These are phyloP conservation scores for Danionella dracula DNA, from an alignment of 2,797 vertebrate genomes.

Conservation along the genomic window DNA sequence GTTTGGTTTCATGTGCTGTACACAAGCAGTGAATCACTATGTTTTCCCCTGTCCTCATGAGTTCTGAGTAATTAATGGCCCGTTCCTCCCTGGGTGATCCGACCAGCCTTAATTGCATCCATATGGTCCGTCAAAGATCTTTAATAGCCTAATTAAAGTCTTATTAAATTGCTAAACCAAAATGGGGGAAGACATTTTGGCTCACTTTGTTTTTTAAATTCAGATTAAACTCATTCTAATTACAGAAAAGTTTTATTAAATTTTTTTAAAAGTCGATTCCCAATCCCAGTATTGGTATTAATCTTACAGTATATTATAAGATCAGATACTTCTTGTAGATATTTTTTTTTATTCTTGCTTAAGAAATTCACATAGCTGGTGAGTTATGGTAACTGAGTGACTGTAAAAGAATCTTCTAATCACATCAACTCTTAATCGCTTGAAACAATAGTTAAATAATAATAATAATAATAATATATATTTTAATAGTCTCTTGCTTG, in stretches of 20 bases:
- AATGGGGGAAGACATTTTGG: conserved; percentile 53
- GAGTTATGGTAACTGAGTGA: conserved; percentile 60
- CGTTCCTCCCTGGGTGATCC: conserved; percentile 62
- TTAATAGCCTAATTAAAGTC: conserved; percentile 75
- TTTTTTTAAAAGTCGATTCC: too few species aligned
- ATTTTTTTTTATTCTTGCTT: conserved; percentile 50
- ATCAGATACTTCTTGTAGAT: conserved; percentile 58
- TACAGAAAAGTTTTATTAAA: too few species aligned
- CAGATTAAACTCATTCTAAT: too few species aligned
- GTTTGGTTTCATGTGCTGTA: not conserved
- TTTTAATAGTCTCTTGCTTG: not conserved
- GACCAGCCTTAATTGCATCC: conserved; percentile 66
- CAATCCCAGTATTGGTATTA: too few species aligned
- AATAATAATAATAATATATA: not conserved
- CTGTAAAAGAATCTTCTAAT: conserved; percentile 53
- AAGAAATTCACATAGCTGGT: conserved; percentile 67
- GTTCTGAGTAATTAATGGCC: conserved; percentile 66
- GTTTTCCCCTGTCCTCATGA: conserved; percentile 46
- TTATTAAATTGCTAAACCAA: conserved; percentile 67
- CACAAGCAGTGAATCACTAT: conserved; percentile 34
- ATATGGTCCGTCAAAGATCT: conserved; percentile 69
- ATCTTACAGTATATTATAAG: too few species aligned
- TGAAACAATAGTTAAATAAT: conserved; percentile 49
- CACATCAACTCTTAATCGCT: conserved; percentile 49
- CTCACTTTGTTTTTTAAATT: too few species aligned